Percentiles rank a stretch among this genome's conserved stretches.
phyloP scores from a whole-genome alignment of 2,113 vertebrate genomes.

The Beaufortia kweichowensis region DNA sequence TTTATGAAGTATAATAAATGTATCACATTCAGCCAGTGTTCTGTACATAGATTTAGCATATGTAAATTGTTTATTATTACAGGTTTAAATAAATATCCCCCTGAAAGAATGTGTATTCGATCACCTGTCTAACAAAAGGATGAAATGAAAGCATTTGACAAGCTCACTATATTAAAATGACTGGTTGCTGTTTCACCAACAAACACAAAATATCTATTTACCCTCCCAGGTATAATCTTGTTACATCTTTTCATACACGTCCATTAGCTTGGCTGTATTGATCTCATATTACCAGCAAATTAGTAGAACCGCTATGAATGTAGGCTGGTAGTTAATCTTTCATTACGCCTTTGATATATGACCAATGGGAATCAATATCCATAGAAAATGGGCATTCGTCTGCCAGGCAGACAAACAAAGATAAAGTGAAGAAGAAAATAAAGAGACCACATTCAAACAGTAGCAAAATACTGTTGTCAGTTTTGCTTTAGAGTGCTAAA shows the following conservation, averaged over 20 bases:
- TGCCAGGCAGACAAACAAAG: not conserved
- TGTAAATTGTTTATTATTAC: not conserved
- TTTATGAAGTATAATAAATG: not conserved
- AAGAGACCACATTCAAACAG: not conserved
- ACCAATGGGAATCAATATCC: slow-evolving; percentile 37
- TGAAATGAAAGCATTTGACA: slow-evolving; percentile 25
- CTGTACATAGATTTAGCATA: not conserved
- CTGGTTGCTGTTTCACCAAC: slow-evolving; percentile 31
- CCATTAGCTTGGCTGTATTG: slow-evolving; percentile 31
- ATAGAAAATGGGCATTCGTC: slow-evolving; percentile 22
- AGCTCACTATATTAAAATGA: slow-evolving; percentile 30
- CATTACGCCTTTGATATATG: slow-evolving; percentile 47
- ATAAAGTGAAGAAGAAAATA: not conserved
- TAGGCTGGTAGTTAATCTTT: slow-evolving; percentile 49
- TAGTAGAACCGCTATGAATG: slow-evolving; percentile 29
- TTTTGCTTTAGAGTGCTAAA: not conserved
- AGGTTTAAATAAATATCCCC: not conserved
- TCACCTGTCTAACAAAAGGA: not conserved
- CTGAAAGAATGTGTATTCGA: not conserved
- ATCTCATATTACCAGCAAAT: slow-evolving; percentile 53
- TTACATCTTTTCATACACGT: slow-evolving; percentile 45
- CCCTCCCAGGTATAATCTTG: slow-evolving; percentile 33
- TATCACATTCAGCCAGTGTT: not conserved
- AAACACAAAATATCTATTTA: slow-evolving; percentile 30
- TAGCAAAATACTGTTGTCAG: no score